Evolutionary conservation across 1,140 invertebrate genomes (phyloP).

Genomic region (Euschistus heros): DNA sequence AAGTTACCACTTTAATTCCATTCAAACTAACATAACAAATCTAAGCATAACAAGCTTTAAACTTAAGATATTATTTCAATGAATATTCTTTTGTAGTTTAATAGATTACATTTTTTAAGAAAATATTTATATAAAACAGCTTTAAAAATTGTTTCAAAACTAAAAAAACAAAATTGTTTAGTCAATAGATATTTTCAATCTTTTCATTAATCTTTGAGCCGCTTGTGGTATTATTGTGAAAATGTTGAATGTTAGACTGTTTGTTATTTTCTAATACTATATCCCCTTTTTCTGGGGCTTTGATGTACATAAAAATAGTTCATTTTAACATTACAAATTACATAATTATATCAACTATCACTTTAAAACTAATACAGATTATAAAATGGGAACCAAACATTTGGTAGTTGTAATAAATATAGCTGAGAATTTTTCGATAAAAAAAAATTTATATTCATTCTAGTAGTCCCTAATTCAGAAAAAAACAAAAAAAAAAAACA

Average conservation of each 20-base stretch:
- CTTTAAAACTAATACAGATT: neutral
- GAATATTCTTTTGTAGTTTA: too few species aligned
- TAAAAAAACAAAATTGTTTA: too few species aligned
- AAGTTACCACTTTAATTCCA: too few species aligned
- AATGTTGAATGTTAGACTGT: constrained; percentile 6
- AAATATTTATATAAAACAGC: too few species aligned
- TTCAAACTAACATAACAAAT: too few species aligned
- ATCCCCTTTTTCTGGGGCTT: neutral
- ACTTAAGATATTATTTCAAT: too few species aligned
- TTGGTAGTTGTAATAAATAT: constrained; percentile 7
- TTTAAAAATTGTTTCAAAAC: too few species aligned
- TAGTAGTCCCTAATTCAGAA: neutral
- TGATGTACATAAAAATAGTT: neutral
- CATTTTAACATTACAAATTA: neutral
- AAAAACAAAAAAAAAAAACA: too few species aligned
- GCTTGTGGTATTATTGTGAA: neutral
- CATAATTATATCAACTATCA: constrained; percentile 8
- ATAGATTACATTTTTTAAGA: too few species aligned
- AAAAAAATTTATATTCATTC: neutral
- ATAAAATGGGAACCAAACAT: constrained; percentile 1
- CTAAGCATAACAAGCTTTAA: too few species aligned
- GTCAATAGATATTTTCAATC: neutral
- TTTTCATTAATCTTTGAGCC: neutral
- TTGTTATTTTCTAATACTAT: constrained; percentile 11
- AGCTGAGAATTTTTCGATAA: neutral